Evolutionary conservation across 1,140 invertebrate species (phyloP), one percentile per base, ranked within the genome.

Genomic region (Chrysomallon squamiferum): DNA sequence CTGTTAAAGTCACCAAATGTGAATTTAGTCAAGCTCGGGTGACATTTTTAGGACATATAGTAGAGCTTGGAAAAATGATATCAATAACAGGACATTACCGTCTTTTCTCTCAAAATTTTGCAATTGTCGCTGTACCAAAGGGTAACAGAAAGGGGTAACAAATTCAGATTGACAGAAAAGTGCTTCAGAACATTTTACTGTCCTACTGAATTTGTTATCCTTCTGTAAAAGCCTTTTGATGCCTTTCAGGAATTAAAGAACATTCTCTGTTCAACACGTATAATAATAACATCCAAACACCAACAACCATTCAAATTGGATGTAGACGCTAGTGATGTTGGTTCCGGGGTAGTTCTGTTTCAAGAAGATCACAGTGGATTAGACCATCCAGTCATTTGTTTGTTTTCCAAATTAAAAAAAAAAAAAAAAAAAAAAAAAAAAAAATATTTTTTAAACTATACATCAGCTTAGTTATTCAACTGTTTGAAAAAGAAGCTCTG

Each of bases 151-250:
- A n/a, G n/a, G 63, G 72, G 78, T 33, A n/a, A 30, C 13, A 47
- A 52, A 20, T 65, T 83, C 76, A 57, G 27, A 2, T 86, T 78
- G 84, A 62, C n/a, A 22, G 50, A 68, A 20, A 68, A 73, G 56
- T 76, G 75, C 22, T 50, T 80, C 80, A 11, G 78, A 85, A 72
- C n/a, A 79, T 76, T 32, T 79, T 84, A 72, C 45, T 65, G 59
- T 62, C 52, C 72, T 0, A 56, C 41, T n/a, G n/a, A n/a, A n/a
- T n/a, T n/a, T n/a, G n/a, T n/a, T n/a, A n/a, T n/a, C n/a, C n/a
- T n/a, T n/a, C n/a, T 13, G 68, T 66, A 27, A 75, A 73, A 60
- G 71, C 67, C n/a, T n/a, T n/a, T n/a, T n/a, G 9, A n/a, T n/a
- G n/a, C n/a, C n/a, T n/a, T n/a, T n/a, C n/a, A n/a, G n/a, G n/a